These are phyloP conservation scores for Darevskia mixta DNA, from an alignment of 2,797 vertebrate genomes.

Conservation along the genomic window DNA sequence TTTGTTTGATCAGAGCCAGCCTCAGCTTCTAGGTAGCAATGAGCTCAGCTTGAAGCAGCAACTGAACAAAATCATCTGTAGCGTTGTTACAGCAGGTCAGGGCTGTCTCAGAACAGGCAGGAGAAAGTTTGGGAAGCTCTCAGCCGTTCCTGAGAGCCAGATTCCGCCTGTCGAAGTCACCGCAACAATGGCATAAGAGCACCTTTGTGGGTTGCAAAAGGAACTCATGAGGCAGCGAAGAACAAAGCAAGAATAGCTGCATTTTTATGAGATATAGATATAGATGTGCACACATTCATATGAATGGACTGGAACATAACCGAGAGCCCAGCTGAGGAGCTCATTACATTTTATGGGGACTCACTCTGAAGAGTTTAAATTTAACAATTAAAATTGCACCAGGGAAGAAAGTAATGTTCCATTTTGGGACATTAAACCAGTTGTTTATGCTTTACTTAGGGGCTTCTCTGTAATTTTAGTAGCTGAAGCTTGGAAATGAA, in stretches of 20 bases:
- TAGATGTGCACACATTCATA: neutral
- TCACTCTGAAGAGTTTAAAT: conserved; percentile 60
- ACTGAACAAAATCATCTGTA: conserved; percentile 18
- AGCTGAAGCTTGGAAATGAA: conserved; percentile 37
- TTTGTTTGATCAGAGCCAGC: neutral
- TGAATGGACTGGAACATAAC: conserved; percentile 46
- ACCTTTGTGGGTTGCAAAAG: conserved; percentile 31
- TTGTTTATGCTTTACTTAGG: conserved; percentile 60
- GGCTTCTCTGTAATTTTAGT: conserved; percentile 52
- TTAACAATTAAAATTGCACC: conserved; percentile 64
- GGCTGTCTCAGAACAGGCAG: neutral
- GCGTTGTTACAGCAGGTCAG: conserved; percentile 20
- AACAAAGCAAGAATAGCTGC: conserved; percentile 47
- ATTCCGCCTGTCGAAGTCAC: conserved; percentile 15
- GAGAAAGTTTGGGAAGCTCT: conserved; percentile 34
- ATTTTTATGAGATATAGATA: conserved; percentile 46
- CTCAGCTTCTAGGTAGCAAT: neutral
- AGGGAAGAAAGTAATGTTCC: conserved; percentile 59
- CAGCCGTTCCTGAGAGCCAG: conserved; percentile 22
- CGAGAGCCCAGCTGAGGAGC: conserved; percentile 52
- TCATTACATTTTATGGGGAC: conserved; percentile 57
- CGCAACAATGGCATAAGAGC: conserved; percentile 10
- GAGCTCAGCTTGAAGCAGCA: neutral
- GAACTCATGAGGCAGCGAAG: neutral
- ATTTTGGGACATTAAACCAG: conserved; percentile 58